Evolutionary conservation across 2,113 vertebrate genomes (phyloP).

Genomic region (Pelobates fuscus): DNA sequence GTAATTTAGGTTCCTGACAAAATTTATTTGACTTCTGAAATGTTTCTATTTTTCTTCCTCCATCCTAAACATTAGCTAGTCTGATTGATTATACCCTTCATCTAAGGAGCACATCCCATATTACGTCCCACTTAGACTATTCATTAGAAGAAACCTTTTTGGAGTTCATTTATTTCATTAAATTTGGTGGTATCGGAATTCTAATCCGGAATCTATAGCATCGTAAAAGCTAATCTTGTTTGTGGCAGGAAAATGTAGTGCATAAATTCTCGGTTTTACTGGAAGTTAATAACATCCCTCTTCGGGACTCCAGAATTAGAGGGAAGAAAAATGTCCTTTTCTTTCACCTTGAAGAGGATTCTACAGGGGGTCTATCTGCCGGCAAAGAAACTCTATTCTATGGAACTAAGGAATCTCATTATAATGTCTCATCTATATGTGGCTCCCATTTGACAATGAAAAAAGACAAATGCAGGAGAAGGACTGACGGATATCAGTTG

Average conservation of each 20-base stretch:
- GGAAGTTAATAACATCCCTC: conserved; percentile 24
- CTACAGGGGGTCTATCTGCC: conserved; percentile 12
- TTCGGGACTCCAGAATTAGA: conserved; percentile 9
- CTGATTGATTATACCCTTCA: conserved; percentile 2
- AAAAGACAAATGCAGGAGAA: not conserved
- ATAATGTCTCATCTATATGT: no score
- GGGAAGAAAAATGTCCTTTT: conserved; percentile 12
- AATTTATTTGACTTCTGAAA: no score
- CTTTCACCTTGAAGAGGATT: not conserved
- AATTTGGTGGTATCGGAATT: conserved; percentile 6
- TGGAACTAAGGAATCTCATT: not conserved
- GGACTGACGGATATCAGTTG: not conserved
- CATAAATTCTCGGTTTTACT: not conserved
- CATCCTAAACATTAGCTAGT: not conserved
- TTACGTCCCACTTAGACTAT: conserved; percentile 20
- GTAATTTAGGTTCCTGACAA: no score
- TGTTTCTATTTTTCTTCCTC: not conserved
- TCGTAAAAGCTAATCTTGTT: conserved; percentile 30
- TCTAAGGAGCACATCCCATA: not conserved
- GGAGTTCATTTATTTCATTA: conserved; percentile 22
- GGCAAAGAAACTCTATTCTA: not conserved
- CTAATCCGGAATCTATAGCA: conserved; percentile 27
- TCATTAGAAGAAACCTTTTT: conserved; percentile 21
- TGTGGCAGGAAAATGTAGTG: not conserved
- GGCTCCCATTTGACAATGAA: not conserved